These are phyloP conservation scores for Lamprotornis superbus DNA, from an alignment of 2,113 vertebrate species.

Conservation along the genomic window DNA sequence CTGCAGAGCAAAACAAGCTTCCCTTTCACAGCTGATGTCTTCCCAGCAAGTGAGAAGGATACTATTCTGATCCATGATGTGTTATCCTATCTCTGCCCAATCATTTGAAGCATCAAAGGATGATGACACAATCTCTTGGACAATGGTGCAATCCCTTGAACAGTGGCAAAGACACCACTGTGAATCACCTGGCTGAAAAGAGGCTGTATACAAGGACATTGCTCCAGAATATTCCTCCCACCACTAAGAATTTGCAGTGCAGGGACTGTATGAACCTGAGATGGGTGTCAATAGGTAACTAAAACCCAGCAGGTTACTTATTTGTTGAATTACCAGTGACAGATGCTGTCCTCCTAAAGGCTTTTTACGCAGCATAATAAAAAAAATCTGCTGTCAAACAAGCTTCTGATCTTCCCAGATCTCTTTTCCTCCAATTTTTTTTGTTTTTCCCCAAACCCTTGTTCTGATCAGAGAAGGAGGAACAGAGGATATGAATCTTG, in stretches of 20 bases:
- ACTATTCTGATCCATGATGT: not conserved
- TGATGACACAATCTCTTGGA: accelerated
- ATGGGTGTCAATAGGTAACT: not conserved
- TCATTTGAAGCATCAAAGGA: not conserved
- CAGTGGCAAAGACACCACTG: not conserved
- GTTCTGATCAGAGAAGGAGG: not conserved
- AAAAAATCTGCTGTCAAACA: not conserved
- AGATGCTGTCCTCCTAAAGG: not conserved
- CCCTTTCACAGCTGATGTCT: not conserved
- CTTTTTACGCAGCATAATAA: not conserved
- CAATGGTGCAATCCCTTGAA: not conserved
- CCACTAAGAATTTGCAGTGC: not conserved
- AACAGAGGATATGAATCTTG: not conserved
- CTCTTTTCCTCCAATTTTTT: not conserved
- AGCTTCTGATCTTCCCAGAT: not conserved
- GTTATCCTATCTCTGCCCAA: not conserved
- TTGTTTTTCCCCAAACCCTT: not conserved
- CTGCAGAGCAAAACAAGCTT: not conserved
- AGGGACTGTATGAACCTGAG: not conserved
- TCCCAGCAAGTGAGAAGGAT: not conserved
- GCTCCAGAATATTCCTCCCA: not conserved
- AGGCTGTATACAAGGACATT: not conserved
- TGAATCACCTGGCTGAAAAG: not conserved
- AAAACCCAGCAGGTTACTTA: not conserved
- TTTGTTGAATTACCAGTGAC: not conserved